Evolutionary conservation across 2,888 invertebrate genomes (phyloP).

Genomic region (Ornithoptera alexandrae): DNA sequence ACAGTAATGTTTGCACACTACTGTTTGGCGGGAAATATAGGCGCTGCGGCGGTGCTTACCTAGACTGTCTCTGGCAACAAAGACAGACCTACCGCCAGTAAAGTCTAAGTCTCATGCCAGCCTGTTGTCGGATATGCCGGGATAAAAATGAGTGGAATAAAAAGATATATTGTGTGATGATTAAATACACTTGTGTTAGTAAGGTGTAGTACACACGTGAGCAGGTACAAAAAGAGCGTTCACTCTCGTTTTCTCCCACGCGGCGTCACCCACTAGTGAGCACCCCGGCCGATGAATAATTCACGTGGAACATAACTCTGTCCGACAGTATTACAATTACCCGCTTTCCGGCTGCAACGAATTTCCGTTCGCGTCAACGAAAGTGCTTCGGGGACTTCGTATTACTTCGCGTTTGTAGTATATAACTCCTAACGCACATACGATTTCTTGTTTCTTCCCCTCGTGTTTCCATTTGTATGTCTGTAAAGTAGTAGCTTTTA

Average conservation of each 20-base stretch:
- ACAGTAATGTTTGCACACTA: too few species aligned
- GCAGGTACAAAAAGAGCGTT: conserved; percentile 24
- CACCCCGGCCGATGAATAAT: conserved; percentile 51
- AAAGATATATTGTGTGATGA: neutral
- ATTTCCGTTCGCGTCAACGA: conserved; percentile 43
- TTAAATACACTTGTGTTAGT: neutral
- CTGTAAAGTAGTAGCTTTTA: too few species aligned
- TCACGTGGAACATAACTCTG: conserved; percentile 41
- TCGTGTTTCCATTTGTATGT: too few species aligned
- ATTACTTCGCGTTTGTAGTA: neutral
- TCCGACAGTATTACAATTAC: conserved; percentile 44
- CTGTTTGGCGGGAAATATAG: too few species aligned
- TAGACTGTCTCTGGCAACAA: too few species aligned
- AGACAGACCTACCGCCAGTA: too few species aligned
- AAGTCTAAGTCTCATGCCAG: too few species aligned
- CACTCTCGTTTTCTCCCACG: conserved; percentile 71
- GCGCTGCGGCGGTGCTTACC: too few species aligned
- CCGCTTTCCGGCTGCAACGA: conserved; percentile 47
- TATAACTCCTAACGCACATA: too few species aligned
- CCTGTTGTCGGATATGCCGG: too few species aligned
- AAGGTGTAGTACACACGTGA: neutral
- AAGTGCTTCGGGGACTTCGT: conserved; percentile 44
- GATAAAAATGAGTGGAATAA: too few species aligned
- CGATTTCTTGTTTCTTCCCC: too few species aligned
- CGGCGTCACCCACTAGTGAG: conserved; percentile 61